These are phyloP conservation scores for Riparia riparia DNA, from an alignment of 2,113 vertebrate species.

Conservation along the genomic window DNA sequence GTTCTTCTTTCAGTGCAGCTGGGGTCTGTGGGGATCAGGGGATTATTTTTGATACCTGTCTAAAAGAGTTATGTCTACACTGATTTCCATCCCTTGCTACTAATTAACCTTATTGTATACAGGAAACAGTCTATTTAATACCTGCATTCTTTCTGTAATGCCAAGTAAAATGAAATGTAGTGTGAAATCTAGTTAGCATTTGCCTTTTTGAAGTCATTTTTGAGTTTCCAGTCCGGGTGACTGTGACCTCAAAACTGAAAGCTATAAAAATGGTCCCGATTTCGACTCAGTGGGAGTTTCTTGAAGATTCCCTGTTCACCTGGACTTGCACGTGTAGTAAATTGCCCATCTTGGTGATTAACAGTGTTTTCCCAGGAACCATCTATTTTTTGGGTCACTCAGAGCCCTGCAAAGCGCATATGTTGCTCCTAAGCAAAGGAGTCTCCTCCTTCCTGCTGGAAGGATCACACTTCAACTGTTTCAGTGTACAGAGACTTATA, in stretches of 20 bases:
- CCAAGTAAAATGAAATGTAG: slow-evolving; percentile 83
- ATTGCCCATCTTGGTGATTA: background rate
- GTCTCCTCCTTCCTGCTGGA: background rate
- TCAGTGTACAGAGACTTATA: slow-evolving; percentile 15
- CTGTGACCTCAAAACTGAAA: slow-evolving; percentile 83
- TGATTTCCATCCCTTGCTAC: slow-evolving; percentile 80
- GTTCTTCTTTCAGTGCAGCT: slow-evolving; percentile 79
- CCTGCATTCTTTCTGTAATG: slow-evolving; percentile 84
- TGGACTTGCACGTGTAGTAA: slow-evolving; percentile 25
- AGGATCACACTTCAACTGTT: background rate
- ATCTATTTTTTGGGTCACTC: background rate
- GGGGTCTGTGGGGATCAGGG: slow-evolving; percentile 77
- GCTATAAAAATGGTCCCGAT: slow-evolving; percentile 70
- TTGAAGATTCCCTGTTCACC: slow-evolving; percentile 68
- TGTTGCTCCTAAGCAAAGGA: background rate
- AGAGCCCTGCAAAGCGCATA: background rate
- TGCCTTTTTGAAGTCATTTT: slow-evolving; percentile 85
- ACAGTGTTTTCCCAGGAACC: background rate
- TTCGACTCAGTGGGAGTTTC: slow-evolving; percentile 52
- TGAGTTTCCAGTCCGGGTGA: slow-evolving; percentile 81
- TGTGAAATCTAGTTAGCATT: slow-evolving; percentile 85
- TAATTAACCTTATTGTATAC: slow-evolving; percentile 85
- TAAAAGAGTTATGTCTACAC: slow-evolving; percentile 84
- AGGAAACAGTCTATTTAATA: slow-evolving; percentile 83
- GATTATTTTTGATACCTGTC: slow-evolving; percentile 88